Conservation (phyloP, 2,113 vertebrate genomes). For the Thinocorus orbignyianus region DNA sequence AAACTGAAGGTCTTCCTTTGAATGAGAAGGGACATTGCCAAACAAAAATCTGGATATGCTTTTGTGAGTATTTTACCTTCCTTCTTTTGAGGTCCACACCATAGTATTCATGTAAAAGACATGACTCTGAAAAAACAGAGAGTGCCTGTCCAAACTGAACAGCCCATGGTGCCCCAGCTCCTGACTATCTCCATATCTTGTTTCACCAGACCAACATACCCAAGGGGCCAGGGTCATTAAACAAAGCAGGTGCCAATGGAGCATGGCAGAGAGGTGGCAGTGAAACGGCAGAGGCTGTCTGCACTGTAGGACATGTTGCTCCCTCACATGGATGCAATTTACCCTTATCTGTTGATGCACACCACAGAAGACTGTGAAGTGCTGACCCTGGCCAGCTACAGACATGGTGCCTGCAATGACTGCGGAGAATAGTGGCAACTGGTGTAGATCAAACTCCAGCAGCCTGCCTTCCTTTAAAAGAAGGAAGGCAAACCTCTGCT, state of each 20-base stretch:
- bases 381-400: accelerated
- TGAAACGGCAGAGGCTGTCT: background rate
- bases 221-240: background rate
- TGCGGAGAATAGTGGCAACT: background rate
- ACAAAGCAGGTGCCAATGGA: background rate
- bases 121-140: background rate
- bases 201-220: accelerated
- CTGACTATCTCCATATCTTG: background rate
- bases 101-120: background rate
- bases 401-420: accelerated
- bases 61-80: background rate
- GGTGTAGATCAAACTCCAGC: background rate
- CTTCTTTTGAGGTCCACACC: background rate
- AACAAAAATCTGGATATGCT: background rate
- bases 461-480: background rate
- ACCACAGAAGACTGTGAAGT: background rate
- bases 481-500: background rate
- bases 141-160: background rate
- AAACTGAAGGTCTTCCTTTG: background rate
- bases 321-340: background rate
- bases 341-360: accelerated
- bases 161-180: background rate
- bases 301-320: accelerated
- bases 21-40: background rate
- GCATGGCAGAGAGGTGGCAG: background rate